Evolutionary conservation across 2,888 invertebrate genomes (phyloP).

Genomic region (Mesorhabditis sp.): DNA sequence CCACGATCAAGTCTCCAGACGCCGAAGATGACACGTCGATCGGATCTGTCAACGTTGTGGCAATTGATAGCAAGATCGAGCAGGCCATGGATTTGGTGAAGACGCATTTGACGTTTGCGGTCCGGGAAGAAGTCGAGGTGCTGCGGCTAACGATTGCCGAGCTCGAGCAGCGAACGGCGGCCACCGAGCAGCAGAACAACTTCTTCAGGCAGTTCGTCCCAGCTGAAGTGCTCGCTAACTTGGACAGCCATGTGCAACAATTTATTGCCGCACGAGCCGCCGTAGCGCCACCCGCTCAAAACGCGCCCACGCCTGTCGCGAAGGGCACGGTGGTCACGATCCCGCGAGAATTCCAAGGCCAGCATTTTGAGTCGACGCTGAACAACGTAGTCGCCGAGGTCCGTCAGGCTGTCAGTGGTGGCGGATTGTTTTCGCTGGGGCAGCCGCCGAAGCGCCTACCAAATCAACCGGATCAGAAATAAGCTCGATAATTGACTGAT

Average conservation of each 20-base stretch:
- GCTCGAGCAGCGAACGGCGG: slow-evolving; percentile 79
- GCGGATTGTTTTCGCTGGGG: background rate
- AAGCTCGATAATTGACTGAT: background rate
- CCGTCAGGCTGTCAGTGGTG: background rate
- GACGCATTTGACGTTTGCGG: slow-evolving; percentile 90
- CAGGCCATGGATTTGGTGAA: slow-evolving; percentile 76
- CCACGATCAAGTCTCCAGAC: background rate
- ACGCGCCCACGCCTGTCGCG: background rate
- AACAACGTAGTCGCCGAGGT: background rate
- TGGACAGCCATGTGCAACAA: slow-evolving; percentile 8
- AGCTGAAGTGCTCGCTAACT: slow-evolving; percentile 70
- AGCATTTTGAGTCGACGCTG: slow-evolving; percentile 5
- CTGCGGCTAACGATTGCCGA: slow-evolving; percentile 86
- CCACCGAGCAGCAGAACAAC: slow-evolving; percentile 82
- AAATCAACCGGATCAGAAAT: slow-evolving; percentile 2
- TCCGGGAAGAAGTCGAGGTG: slow-evolving; percentile 88
- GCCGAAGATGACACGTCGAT: background rate
- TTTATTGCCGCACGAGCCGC: slow-evolving; percentile 7
- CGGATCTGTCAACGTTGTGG: slow-evolving; percentile 56
- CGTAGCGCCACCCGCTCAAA: background rate
- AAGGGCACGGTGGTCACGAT: background rate
- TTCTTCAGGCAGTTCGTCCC: slow-evolving; percentile 81
- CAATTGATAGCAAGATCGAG: slow-evolving; percentile 63
- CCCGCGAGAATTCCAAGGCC: background rate
- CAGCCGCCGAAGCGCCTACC: background rate